Conservation (phyloP, 2,888 invertebrate genomes). For the Lamellibrachia satsuma region DNA sequence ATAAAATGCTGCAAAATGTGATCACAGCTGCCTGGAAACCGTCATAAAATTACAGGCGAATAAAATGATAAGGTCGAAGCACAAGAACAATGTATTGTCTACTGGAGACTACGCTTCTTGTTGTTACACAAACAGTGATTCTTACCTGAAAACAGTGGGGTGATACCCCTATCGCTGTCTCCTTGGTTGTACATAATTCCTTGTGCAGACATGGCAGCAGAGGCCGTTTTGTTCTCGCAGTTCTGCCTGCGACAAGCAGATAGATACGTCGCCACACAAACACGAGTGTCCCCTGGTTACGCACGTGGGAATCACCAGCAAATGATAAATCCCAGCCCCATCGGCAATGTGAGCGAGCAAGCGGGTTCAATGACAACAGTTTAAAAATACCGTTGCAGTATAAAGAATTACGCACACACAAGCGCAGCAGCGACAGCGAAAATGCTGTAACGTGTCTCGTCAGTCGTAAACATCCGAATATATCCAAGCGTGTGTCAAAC, state of each 20-base stretch:
- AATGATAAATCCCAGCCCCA: not conserved
- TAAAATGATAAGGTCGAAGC: not conserved
- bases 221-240: not conserved
- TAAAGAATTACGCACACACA: not conserved
- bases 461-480: not conserved
- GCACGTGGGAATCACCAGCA: not conserved
- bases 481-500: not conserved
- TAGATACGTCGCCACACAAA: not conserved
- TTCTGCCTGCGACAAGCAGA: not conserved
- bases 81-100: not conserved
- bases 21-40: not conserved
- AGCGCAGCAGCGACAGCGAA: not conserved
- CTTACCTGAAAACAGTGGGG: slow-evolving; percentile 13
- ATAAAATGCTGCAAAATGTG: not conserved
- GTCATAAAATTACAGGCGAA: not conserved
- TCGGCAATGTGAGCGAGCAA: not conserved
- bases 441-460: not conserved
- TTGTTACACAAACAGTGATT: not conserved
- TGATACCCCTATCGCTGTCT: not conserved
- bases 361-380: not conserved
- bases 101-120: not conserved
- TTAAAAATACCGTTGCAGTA: not conserved
- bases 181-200: slow-evolving; percentile 4
- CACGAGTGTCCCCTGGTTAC: not conserved
- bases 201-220: not conserved